Conservation (phyloP, 2,113 vertebrate species). For the Chlorodrepanis virens region DNA sequence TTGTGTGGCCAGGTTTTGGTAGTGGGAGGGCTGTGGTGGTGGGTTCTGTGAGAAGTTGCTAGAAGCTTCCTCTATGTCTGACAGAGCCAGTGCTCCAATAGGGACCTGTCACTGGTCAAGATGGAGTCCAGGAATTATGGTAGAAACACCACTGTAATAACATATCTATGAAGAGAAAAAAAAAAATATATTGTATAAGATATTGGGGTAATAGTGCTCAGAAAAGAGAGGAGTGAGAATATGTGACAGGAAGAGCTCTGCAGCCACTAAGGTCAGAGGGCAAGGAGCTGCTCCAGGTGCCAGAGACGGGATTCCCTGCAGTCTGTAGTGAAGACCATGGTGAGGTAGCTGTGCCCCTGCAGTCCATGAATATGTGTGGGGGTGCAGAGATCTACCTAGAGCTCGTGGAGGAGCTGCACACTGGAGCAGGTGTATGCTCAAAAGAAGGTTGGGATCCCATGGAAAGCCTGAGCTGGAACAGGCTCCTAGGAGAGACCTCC, state of each 20-base stretch:
- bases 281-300: background rate
- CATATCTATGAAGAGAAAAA: background rate
- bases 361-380: background rate
- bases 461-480: background rate
- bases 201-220: background rate
- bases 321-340: background rate
- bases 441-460: background rate
- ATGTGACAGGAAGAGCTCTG: background rate
- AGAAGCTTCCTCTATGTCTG: background rate
- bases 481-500: background rate
- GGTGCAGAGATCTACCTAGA: background rate
- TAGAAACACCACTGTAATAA: background rate
- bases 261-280: background rate
- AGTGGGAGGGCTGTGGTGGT: background rate
- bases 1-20: background rate
- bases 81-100: background rate
- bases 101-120: background rate
- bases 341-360: background rate
- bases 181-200: too few relatives aligned
- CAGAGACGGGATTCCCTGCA: background rate
- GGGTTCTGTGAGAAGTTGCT: background rate
- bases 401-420: rapidly evolving
- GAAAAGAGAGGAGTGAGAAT: background rate
- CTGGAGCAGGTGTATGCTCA: background rate
- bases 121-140: background rate